phyloP scores from a whole-genome alignment of 2,888 invertebrate species.

The Antitype chi region DNA sequence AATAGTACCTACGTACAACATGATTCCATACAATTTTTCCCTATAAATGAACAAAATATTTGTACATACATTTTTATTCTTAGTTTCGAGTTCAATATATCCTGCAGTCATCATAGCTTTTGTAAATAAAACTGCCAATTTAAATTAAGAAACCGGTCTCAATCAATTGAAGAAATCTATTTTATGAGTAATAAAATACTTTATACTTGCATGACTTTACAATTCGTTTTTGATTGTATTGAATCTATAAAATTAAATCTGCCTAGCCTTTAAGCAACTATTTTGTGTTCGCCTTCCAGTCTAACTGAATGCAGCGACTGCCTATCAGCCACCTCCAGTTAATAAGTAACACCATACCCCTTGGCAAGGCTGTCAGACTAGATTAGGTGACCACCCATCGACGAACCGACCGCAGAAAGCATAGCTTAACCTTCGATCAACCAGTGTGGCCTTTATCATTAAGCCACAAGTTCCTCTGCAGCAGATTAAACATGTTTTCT shows the following conservation, averaged over 20 bases:
- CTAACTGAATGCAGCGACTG: no score
- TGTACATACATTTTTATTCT: constrained; percentile 37
- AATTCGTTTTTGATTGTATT: constrained; percentile 31
- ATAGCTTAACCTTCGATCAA: neutral
- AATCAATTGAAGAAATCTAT: constrained; percentile 46
- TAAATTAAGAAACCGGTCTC: constrained; percentile 16
- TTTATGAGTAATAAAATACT: constrained; percentile 61
- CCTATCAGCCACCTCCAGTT: neutral
- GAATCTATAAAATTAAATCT: constrained; percentile 1
- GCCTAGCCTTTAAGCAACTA: neutral
- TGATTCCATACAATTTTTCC: constrained; percentile 20
- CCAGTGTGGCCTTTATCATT: neutral
- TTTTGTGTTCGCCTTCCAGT: neutral
- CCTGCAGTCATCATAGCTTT: constrained; percentile 25
- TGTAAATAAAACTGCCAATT: constrained; percentile 22
- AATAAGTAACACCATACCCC: neutral
- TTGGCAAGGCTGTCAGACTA: neutral
- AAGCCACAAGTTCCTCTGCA: neutral
- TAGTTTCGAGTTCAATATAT: constrained; percentile 3
- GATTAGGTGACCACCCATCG: neutral
- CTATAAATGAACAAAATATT: neutral
- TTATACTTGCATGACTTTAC: constrained; percentile 36
- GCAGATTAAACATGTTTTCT: no score
- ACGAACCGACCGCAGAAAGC: neutral
- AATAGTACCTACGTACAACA: neutral